Conservation (phyloP, 2,888 invertebrate genomes). For the Callinectes sapidus region DNA sequence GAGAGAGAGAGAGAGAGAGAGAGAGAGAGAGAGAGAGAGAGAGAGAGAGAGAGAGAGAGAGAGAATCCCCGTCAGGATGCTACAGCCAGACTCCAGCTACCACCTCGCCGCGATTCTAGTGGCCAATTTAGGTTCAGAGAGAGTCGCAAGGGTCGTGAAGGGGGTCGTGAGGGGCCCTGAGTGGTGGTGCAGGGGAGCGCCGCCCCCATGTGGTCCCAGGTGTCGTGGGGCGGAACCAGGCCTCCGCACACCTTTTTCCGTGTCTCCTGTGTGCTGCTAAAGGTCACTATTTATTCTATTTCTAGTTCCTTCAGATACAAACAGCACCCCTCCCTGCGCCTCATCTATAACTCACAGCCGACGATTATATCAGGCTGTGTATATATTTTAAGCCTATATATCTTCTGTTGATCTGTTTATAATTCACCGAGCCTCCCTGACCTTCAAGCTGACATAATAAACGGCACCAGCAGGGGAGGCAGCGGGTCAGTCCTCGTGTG, state of each 20-base stretch:
- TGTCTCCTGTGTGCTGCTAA: not conserved
- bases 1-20: slow-evolving; percentile 32
- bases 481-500: slow-evolving; percentile 2
- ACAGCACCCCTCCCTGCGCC: not conserved
- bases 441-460: slow-evolving; percentile 28
- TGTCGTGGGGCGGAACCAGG: not conserved
- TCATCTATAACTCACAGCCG: slow-evolving; percentile 1
- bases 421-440: slow-evolving; percentile 11
- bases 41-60: slow-evolving; percentile 7
- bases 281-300: not conserved
- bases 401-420: slow-evolving; percentile 17
- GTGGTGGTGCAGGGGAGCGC: not conserved
- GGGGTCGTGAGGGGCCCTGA: not conserved
- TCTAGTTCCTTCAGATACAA: not conserved
- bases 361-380: slow-evolving; percentile 7
- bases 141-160: not conserved
- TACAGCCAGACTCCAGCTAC: not conserved
- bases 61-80: not conserved
- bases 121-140: not conserved
- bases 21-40: not conserved
- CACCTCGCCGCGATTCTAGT: not conserved
- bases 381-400: slow-evolving; percentile 6
- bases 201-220: not conserved
- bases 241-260: not conserved
- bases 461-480: slow-evolving; percentile 20